Base-by-base conservation (phyloP, 2,888 invertebrate species). In the Drosophila sordidula region DNA sequence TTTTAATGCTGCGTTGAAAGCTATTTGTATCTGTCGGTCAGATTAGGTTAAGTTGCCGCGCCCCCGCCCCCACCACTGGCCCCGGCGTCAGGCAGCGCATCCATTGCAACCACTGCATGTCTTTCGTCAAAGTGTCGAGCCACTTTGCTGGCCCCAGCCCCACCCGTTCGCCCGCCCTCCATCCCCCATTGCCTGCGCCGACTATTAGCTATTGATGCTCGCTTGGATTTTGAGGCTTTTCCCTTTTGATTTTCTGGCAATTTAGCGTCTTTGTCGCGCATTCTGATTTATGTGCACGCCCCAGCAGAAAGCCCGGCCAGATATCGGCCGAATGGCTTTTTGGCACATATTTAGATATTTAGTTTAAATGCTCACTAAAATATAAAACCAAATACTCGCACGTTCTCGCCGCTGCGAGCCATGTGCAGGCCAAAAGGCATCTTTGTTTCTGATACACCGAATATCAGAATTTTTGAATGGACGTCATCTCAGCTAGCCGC, bases 1-100 rank as follows among this genome's bases (percentile, higher is more conserved):
- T 80, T 86, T 79, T 78, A 79, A 79, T 86, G 78, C 84, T 50
- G 70, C 84, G 89, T 79, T 88, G 85, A 86, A 88, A 86, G 85
- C 85, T 84, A 86, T 86, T 86, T 86, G 86, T 86, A 86, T 88
- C 86, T 86, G 86, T 86, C 86, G 89, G 87, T 84, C 81, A 88
- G 85, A 88, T 88, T 87, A 79, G 89, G 87, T 87, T 88, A 80
- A 83, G 74, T 82, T 82, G 51, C 66, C 62, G 50, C 55, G 47
- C 57, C 62, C 50, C 59, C 41, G 26, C 26, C 26, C 26, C 26
- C 4, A 1, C 26, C 6, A 29, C 26, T 29, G 12, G 34, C 4
- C 34, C 72, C 47, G 34, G 38, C 54, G 25, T 39, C 52, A 8
- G 12, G 18, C 14, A 0, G 11, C 39, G 42, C 66, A 57, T 75